phyloP scores from a whole-genome alignment of 2,888 invertebrate species.

The Helobdella robusta region DNA sequence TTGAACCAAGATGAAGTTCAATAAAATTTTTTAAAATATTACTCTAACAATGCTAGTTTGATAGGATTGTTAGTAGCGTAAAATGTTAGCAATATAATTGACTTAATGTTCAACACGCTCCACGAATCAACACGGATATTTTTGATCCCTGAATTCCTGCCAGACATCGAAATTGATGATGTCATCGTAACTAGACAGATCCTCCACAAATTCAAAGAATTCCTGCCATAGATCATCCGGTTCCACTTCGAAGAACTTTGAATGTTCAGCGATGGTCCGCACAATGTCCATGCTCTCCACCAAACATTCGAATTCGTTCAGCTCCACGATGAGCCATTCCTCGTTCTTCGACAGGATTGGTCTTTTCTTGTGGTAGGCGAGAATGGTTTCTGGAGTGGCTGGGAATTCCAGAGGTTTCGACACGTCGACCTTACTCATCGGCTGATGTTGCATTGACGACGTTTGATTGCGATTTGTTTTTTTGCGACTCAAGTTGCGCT shows the following conservation, averaged over 20 bases:
- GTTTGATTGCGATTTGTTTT: slow-evolving; percentile 13
- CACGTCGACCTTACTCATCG: slow-evolving; percentile 20
- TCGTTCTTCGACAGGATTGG: slow-evolving; percentile 34
- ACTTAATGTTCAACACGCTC: background rate
- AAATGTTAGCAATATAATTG: no score
- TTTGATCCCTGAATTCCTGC: slow-evolving; percentile 37
- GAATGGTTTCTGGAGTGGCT: slow-evolving; percentile 33
- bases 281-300: slow-evolving; percentile 34
- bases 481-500: slow-evolving; percentile 17
- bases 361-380: slow-evolving; percentile 35
- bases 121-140: slow-evolving; percentile 32
- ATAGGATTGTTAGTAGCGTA: no score
- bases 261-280: slow-evolving; percentile 34
- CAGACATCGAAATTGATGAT: slow-evolving; percentile 36
- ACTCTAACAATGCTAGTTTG: no score
- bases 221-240: slow-evolving; percentile 36
- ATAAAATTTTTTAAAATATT: no score
- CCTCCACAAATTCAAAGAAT: slow-evolving; percentile 37
- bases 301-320: slow-evolving; percentile 36
- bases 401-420: slow-evolving; percentile 33
- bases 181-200: slow-evolving; percentile 35
- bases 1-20: no score
- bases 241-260: slow-evolving; percentile 37
- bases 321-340: slow-evolving; percentile 36
- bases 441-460: background rate